Base-by-base conservation (phyloP, 2,113 vertebrate genomes). In the Nycticebus coucang region DNA sequence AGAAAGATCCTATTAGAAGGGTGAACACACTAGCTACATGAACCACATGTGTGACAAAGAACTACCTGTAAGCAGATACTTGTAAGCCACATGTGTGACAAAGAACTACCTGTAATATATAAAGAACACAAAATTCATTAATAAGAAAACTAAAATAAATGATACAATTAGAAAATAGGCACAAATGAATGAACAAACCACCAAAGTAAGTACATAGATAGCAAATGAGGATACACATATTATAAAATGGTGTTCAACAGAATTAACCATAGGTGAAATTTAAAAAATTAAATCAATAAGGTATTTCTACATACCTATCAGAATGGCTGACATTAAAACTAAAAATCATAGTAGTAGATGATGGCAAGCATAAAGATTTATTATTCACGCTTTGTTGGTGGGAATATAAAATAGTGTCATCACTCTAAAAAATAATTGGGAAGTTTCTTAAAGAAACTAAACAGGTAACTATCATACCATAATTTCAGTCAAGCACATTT, bases 201-300 rank as follows among this genome's bases (percentile, higher is more conserved):
- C 2, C 11, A 26, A 79, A 89, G 35, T 68, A 60, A 8, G 41
- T 37, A 79, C 2, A 45, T 11, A 41, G 45, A 93, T 30, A 57
- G 35, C 35, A 85, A 79, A 53, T 68, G 79, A 64, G 24, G 2
- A 14, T 50, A 9, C 45, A 50, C 45, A 8, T 50, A 50, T 50
- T 50, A 21, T 19, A 30, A 89, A 95, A 93, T 78, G 35, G 57
- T 53, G 18, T 53, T n/a, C 24, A 84, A n/a, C 37, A 74, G 55
- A 64, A 80, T 57, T 77, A 87, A 12, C 45, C 2, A 50, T 83
- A 92, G 37, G 7, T 19, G 17, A 17, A 30, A 82, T 33, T 4
- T 24, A 60, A 95, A 79, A 88, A 95, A 79, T 69, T 59, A 71
- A 71, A 87, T 78, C 26, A 77, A n/a, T 62, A 33, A 78, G 19